phyloP scores from a whole-genome alignment of 2,888 invertebrate genomes.

The Drosophila engyochracea region DNA sequence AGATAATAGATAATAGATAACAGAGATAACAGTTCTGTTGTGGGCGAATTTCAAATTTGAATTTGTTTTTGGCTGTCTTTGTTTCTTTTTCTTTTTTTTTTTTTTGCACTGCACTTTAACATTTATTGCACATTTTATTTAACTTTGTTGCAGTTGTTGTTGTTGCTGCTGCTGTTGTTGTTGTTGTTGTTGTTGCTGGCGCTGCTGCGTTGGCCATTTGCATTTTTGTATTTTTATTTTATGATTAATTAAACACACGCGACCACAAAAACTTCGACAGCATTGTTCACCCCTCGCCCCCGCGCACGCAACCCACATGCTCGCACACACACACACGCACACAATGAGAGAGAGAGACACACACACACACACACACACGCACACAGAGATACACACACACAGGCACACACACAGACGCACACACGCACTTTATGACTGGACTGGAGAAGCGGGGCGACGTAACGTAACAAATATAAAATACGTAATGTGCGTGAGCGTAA shows the following conservation, averaged over 20 bases:
- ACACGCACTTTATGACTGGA: constrained; percentile 42
- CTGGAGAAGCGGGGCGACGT: constrained; percentile 37
- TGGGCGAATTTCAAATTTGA: neutral
- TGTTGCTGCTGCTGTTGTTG: constrained; percentile 10
- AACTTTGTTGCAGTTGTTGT: constrained; percentile 15
- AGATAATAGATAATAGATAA: constrained; percentile 4
- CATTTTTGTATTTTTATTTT: constrained; percentile 59
- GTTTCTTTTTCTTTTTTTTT: constrained; percentile 5
- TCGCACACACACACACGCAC: constrained; percentile 19
- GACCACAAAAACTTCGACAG: constrained; percentile 54
- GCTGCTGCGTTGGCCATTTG: constrained; percentile 46
- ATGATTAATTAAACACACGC: constrained; percentile 80
- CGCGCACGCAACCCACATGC: constrained; percentile 23
- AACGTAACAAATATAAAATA: constrained; percentile 31
- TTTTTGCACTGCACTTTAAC: constrained; percentile 33
- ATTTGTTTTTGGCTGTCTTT: neutral
- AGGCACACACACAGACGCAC: constrained; percentile 26
- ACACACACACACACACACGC: constrained; percentile 18
- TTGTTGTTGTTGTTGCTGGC: constrained; percentile 21
- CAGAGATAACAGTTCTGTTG: neutral
- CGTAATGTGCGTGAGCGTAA: constrained; percentile 63
- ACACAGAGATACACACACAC: constrained; percentile 16
- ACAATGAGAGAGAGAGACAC: constrained; percentile 24
- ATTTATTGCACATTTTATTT: constrained; percentile 41
- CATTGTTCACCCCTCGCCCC: constrained; percentile 14